Evolutionary conservation across 1,140 invertebrate species (phyloP).

Genomic region (Lepidurus arcticus): DNA sequence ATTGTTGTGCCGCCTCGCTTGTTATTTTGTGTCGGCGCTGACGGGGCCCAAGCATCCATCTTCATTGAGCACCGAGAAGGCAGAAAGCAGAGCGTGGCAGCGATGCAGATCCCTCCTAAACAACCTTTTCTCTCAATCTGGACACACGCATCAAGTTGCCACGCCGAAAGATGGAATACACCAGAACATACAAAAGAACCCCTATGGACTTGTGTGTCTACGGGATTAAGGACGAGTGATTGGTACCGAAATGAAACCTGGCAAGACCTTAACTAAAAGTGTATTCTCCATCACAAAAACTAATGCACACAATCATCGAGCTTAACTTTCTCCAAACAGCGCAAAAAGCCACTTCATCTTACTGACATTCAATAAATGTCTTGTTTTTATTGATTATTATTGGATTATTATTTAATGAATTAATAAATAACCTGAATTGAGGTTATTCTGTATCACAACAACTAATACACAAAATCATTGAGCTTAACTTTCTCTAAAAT

Average conservation of each 20-base stretch:
- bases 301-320: no score
- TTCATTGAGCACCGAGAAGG: constrained; percentile 13
- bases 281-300: background rate
- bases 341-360: no score
- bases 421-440: no score
- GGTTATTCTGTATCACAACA: no score
- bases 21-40: constrained; percentile 13
- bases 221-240: constrained; percentile 13
- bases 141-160: constrained; percentile 1
- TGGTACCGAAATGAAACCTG: background rate
- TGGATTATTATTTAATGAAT: no score
- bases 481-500: no score
- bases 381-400: no score
- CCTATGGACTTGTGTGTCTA: constrained; percentile 10
- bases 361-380: no score
- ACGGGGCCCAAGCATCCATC: background rate
- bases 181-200: background rate
- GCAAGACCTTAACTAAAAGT: background rate
- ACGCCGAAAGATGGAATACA: constrained; percentile 4
- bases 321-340: no score
- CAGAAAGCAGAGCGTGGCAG: constrained; percentile 5
- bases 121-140: constrained; percentile 17
- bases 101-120: background rate
- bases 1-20: constrained; percentile 12
- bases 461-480: no score